phyloP scores from a whole-genome alignment of 2,888 invertebrate genomes.

The Penaeus monodon region DNA sequence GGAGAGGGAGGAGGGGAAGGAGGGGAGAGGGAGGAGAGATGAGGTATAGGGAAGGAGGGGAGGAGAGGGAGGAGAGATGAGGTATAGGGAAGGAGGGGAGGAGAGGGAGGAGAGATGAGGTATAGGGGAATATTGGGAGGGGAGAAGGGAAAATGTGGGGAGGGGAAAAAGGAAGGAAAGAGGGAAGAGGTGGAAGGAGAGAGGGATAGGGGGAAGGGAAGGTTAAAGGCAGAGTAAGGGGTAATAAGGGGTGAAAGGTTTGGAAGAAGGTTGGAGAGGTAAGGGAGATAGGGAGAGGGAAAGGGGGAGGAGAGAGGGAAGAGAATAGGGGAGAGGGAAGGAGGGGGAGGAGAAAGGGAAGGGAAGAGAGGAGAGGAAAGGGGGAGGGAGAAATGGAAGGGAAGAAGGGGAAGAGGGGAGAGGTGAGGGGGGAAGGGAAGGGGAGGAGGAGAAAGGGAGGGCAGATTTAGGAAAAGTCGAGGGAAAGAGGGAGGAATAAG shows the following conservation, averaged over 20 bases:
- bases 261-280: too few relatives aligned
- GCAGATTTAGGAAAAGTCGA: not conserved
- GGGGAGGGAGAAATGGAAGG: not conserved
- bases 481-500: not conserved
- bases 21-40: not conserved
- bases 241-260: accelerated
- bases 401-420: not conserved
- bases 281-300: too few relatives aligned
- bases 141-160: not conserved
- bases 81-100: not conserved
- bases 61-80: not conserved
- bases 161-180: not conserved
- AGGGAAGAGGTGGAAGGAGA: not conserved
- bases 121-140: not conserved
- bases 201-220: not conserved
- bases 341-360: too few relatives aligned
- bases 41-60: not conserved
- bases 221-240: not conserved
- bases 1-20: not conserved
- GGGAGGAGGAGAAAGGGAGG: too few relatives aligned
- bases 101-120: not conserved
- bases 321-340: too few relatives aligned
- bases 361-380: too few relatives aligned
- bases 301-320: too few relatives aligned
- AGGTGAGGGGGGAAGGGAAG: not conserved